phyloP scores from a whole-genome alignment of 2,888 invertebrate genomes.

The Zygaena filipendulae region DNA sequence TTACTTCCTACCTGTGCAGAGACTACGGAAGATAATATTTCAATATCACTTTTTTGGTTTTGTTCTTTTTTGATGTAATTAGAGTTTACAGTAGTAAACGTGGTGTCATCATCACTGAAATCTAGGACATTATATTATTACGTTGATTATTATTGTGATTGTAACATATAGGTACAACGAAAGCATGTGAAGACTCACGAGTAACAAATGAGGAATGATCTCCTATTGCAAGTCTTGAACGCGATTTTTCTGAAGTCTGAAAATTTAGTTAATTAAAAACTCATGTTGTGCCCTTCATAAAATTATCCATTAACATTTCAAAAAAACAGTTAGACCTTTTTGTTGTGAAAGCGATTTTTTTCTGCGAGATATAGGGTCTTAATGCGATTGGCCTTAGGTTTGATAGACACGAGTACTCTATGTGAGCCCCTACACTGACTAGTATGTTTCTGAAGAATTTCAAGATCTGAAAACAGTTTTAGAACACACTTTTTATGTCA shows the following conservation, averaged over 20 bases:
- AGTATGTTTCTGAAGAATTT: conserved; percentile 42
- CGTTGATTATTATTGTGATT: conserved; percentile 1
- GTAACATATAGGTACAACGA: neutral
- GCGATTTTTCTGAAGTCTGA: conserved; percentile 40
- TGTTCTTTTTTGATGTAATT: too few species aligned
- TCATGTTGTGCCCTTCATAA: neutral
- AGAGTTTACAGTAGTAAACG: too few species aligned
- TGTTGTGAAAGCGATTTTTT: conserved; percentile 33
- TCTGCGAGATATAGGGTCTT: conserved; percentile 48
- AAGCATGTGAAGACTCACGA: conserved; percentile 28
- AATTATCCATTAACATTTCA: conserved; percentile 1
- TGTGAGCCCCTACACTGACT: conserved; percentile 29
- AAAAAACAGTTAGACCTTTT: conserved; percentile 28
- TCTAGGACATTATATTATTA: conserved; percentile 23
- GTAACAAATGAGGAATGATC: conserved; percentile 45
- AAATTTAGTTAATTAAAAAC: conserved; percentile 14
- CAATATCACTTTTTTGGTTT: too few species aligned
- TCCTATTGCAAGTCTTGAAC: conserved; percentile 44
- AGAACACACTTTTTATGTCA: too few species aligned
- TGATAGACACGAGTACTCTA: conserved; percentile 44
- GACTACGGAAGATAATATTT: too few species aligned
- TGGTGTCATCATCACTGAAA: too few species aligned
- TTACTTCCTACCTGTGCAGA: conserved; percentile 28
- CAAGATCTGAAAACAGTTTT: too few species aligned
- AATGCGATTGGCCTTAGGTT: conserved; percentile 38